Evolutionary conservation across 2,888 invertebrate species (phyloP), one percentile per base, ranked within the genome.

Genomic region (Plagiodera versicolora): DNA sequence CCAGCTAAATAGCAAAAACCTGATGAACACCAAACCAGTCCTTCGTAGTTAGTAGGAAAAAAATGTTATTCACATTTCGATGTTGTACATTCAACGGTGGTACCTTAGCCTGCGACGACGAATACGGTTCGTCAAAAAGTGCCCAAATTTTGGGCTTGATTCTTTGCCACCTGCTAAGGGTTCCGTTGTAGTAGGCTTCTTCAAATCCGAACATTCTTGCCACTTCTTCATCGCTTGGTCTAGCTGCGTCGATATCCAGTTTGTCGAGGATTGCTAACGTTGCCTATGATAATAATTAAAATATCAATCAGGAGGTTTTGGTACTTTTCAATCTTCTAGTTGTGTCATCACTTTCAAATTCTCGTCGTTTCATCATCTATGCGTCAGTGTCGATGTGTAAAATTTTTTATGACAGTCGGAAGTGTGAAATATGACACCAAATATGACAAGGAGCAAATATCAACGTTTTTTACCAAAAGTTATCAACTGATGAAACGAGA

Each of bases 201-300:
- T 94, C 92, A 80, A 90, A 90, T 10, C 94, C 95, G 79, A 98
- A 98, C 77, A 95, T 87, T 69, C 94, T 87, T 56, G 95, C 95
- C 64, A 95, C 89, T 78, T 96, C 95, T 77, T 96, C 95, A 70
- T 95, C 95, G 60, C 91, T 93, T 1, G 94, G 93, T 75, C 91
- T 90, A 74, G 93, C 95, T 63, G 94, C 91, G 82, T 97, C 97
- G 73, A 95, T 88, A 82, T 98, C 98, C 81, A 98, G 83, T 75
- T 95, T 91, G 82, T 98, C 97, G 78, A 98, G 84, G 72, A 98
- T 97, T 17, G 95, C 94, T 82, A 98, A 83, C 61, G 97, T 98
- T 76, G 96, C 94, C 88, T 98, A 57, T 30, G 69, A 66, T 19
- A 14, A 44, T 14, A 16, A 44, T 8, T n/a, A 17, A 16, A 32